A percentile compares a stretch with the other conserved stretches of the same genome.
Evolutionary conservation across 2,888 invertebrate species (phyloP).

Genomic region (Parthenolecanium corni): DNA sequence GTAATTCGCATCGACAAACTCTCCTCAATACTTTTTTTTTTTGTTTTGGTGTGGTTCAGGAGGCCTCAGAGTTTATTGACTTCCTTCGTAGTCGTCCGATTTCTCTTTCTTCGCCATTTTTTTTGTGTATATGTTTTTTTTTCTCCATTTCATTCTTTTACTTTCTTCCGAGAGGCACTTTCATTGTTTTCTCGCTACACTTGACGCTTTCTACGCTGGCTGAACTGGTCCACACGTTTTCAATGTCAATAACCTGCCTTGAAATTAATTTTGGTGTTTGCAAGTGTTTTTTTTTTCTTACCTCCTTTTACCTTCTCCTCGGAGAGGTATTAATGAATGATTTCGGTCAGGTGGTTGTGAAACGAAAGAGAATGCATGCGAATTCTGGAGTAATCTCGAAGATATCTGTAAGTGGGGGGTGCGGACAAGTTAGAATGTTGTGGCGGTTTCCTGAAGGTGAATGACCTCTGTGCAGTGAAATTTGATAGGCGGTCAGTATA

Average conservation of each 20-base stretch:
- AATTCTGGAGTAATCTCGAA: too few species aligned
- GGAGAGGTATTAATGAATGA: too few species aligned
- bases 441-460: too few species aligned
- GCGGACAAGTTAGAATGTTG: too few species aligned
- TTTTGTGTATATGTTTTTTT: too few species aligned
- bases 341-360: too few species aligned
- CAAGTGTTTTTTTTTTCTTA: not conserved
- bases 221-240: conserved; percentile 25
- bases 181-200: conserved; percentile 29
- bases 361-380: too few species aligned
- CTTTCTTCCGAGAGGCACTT: conserved; percentile 26
- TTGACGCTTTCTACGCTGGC: conserved; percentile 27
- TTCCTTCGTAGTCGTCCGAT: conserved; percentile 11
- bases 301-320: conserved; percentile 7
- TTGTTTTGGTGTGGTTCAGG: not conserved
- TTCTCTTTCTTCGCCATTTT: conserved; percentile 24
- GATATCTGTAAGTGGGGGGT: too few species aligned
- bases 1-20: conserved; percentile 21
- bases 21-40: too few species aligned
- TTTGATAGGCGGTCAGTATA: too few species aligned
- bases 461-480: too few species aligned
- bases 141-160: conserved; percentile 20
- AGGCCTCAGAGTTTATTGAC: conserved; percentile 24
- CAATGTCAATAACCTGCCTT: conserved; percentile 29
- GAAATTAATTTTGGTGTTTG: conserved; percentile 20